Percentiles rank a stretch among this genome's conserved stretches.
Evolutionary conservation across 2,797 vertebrate species (phyloP).

Genomic region (Orientallactaga sibirica): DNA sequence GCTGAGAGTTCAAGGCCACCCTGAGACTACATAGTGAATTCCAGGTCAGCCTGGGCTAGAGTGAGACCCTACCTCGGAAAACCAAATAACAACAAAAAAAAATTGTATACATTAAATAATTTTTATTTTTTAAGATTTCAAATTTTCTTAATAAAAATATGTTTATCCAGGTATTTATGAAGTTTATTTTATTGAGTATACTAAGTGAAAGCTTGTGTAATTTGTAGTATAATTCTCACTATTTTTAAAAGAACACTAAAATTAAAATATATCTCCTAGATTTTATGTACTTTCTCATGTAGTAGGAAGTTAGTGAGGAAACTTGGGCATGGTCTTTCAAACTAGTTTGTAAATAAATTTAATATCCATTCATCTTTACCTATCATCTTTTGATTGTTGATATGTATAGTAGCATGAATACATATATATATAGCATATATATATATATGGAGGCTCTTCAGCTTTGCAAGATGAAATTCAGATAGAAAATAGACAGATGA

Average conservation of each 20-base stretch:
- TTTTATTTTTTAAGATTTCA: neutral
- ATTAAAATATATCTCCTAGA: neutral
- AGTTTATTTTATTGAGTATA: conserved; percentile 19
- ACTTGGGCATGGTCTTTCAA: neutral
- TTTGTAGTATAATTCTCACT: conserved; percentile 5
- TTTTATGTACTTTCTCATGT: neutral
- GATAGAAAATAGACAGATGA: no score
- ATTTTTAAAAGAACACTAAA: conserved; percentile 59
- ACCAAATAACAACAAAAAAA: neutral
- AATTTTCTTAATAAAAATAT: conserved; percentile 27
- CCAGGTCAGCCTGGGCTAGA: no score
- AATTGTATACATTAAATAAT: neutral
- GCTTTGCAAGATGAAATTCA: no score
- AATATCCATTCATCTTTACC: neutral
- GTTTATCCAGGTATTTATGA: conserved; percentile 22
- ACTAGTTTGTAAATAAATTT: conserved; percentile 51
- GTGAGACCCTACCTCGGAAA: no score
- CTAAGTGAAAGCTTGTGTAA: neutral
- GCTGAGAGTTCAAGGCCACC: no score
- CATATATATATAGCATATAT: no score
- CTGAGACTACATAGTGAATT: no score
- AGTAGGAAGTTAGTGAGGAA: conserved; percentile 33
- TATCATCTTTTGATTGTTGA: conserved; percentile 26
- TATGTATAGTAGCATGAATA: neutral
- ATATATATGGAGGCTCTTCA: no score